These are phyloP conservation scores for Magallana ariakensis DNA, from an alignment of 1,140 invertebrate species.

Conservation along the genomic window DNA sequence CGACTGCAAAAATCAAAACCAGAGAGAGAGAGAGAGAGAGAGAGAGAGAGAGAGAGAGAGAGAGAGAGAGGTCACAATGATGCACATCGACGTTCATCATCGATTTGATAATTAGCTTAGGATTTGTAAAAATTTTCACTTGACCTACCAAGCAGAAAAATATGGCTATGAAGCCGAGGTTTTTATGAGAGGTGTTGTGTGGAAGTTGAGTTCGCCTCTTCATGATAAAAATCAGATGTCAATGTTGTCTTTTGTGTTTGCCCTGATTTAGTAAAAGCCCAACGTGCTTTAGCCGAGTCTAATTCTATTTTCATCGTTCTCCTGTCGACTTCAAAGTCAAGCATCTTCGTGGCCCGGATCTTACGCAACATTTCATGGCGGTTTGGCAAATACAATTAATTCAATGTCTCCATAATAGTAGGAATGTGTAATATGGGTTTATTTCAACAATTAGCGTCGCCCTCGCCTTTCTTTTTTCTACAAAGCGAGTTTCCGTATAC, in stretches of 20 bases:
- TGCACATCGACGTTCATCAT: not conserved
- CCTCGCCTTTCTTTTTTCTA: too few species aligned
- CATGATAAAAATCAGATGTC: not conserved
- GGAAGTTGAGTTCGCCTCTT: constrained; percentile 2
- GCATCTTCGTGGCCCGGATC: constrained; percentile 6
- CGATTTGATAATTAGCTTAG: constrained; percentile 36
- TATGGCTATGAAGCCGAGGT: constrained; percentile 17
- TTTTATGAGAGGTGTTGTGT: constrained; percentile 31
- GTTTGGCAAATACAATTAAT: constrained; percentile 37
- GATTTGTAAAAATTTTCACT: constrained; percentile 27
- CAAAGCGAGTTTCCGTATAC: too few species aligned
- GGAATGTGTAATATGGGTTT: too few species aligned
- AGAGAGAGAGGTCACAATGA: not conserved
- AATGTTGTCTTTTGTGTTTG: constrained; percentile 13
- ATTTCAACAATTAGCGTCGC: too few species aligned
- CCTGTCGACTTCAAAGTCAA: constrained; percentile 21
- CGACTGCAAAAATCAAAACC: not conserved
- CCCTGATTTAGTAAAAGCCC: constrained; percentile 18
- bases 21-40: not conserved
- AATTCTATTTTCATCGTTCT: constrained; percentile 32
- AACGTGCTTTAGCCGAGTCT: constrained; percentile 1
- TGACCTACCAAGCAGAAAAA: constrained; percentile 35
- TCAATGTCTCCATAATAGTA: not conserved
- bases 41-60: not conserved
- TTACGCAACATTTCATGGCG: constrained; percentile 35